Evolutionary conservation across 2,113 vertebrate genomes (phyloP), one percentile per base, ranked within the genome.

Genomic region (Leucosticte australis): DNA sequence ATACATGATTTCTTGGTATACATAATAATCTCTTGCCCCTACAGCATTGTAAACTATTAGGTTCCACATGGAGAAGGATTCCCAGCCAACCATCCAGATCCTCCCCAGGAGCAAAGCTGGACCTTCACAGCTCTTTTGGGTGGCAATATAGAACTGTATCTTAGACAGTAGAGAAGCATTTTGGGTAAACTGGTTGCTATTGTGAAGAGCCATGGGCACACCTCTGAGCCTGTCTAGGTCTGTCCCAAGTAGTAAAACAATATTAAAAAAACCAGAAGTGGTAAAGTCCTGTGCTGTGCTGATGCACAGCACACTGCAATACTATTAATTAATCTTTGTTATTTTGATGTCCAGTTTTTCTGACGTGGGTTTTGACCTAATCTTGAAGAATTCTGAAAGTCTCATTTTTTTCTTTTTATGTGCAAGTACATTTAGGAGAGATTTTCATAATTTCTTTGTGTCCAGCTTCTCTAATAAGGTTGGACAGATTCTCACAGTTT

Each of bases 401-500:
- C 69, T 59, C 24, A 37, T 22, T 85, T 85, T 93, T 84, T 41
- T 53, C 27, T 82, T 89, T 81, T 71, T 64, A 80, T 31, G 47
- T 74, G 30, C 75, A 78, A 95, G 80, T 83, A 75, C 83, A 83
- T 87, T 95, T 93, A 41, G 87, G 95, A 94, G 83, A 67, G 68
- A 84, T 93, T 94, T 97, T 96, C 62, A 42, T 95, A 64, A 95
- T 95, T 96, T 95, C 83, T 88, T 90, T 94, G 69, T 76, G 65
- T 92, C 75, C 84, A 82, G 89, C 75, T 93, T 82, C 85, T 94
- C 83, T 97, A 96, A 97, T 95, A 91, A 91, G 90, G 69, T 97
- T 73, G 70, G 94, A 95, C 96, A 96, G 92, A 95, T 96, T 97
- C 95, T 97, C 95, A 97, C 95, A 97, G 95, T 97, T 97, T 97